A percentile compares a stretch with the other conserved stretches of the same genome.
These are phyloP conservation scores for Diachasmimorpha longicaudata DNA, from an alignment of 1,140 invertebrate genomes.

Conservation along the genomic window DNA sequence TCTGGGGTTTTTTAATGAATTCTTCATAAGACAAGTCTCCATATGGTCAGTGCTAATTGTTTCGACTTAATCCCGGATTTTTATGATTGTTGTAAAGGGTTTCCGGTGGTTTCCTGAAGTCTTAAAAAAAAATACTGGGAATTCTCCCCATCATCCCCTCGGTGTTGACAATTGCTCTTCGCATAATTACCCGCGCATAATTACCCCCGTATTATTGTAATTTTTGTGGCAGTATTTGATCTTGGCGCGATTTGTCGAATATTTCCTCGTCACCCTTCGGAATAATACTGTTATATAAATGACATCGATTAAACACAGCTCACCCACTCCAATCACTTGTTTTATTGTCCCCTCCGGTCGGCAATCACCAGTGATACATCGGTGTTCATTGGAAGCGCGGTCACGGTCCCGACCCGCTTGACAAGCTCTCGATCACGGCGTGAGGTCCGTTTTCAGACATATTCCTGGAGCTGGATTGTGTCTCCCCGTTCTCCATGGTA, in stretches of 20 bases:
- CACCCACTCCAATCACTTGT: neutral
- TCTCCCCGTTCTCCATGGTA: neutral
- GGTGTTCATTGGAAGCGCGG: slow-evolving; percentile 30
- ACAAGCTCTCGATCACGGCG: slow-evolving; percentile 48
- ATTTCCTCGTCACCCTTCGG: too few species aligned
- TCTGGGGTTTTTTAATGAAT: neutral
- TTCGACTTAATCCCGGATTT: neutral
- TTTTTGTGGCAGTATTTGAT: too few species aligned
- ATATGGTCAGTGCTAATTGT: slow-evolving; percentile 1
- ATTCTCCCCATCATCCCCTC: too few species aligned
- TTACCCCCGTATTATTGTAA: too few species aligned
- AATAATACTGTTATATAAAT: too few species aligned
- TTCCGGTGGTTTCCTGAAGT: too few species aligned
- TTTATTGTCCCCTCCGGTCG: neutral
- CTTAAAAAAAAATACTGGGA: neutral
- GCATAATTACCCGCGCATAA: too few species aligned
- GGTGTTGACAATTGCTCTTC: too few species aligned
- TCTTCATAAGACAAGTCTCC: neutral
- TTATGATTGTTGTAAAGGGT: neutral
- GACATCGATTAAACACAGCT: too few species aligned
- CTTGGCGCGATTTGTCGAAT: too few species aligned
- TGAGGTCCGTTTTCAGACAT: slow-evolving; percentile 43
- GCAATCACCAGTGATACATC: neutral
- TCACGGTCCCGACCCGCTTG: slow-evolving; percentile 42
- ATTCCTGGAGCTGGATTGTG: slow-evolving; percentile 24